phyloP scores from a whole-genome alignment of 1,140 invertebrate genomes.

The Rhagoletis zephyria region DNA sequence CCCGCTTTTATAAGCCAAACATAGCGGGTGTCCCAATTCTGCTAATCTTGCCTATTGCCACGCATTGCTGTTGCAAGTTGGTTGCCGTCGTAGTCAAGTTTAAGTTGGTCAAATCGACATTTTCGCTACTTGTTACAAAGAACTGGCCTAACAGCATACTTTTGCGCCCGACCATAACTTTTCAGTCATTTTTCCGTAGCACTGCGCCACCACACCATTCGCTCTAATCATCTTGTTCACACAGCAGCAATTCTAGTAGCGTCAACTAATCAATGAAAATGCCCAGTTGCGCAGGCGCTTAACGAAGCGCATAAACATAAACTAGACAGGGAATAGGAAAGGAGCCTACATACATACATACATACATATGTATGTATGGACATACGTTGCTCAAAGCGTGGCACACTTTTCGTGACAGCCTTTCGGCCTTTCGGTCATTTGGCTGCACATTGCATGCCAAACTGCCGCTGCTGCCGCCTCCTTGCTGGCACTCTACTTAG shows the following conservation, averaged over 20 bases:
- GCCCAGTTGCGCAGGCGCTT: conserved; percentile 16
- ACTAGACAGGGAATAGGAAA: background rate
- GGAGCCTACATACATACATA: background rate
- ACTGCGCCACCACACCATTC: background rate
- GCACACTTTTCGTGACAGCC: conserved; percentile 46
- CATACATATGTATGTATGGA: background rate
- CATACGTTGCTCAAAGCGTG: background rate
- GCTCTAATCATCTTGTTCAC: background rate
- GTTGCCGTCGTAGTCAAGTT: background rate
- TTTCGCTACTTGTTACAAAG: background rate
- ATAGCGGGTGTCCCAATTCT: conserved; percentile 48
- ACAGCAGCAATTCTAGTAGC: conserved; percentile 18
- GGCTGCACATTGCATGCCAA: background rate
- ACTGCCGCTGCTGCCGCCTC: background rate
- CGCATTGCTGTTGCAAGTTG: background rate
- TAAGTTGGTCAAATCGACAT: conserved; percentile 44
- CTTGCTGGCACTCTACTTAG: background rate
- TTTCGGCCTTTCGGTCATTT: conserved; percentile 17
- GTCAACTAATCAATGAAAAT: conserved; percentile 31
- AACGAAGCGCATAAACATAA: background rate
- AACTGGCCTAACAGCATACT: conserved; percentile 26
- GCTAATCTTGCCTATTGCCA: background rate
- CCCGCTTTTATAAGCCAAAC: background rate
- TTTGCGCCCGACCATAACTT: background rate
- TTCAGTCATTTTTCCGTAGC: background rate